Percentiles rank a stretch among this genome's conserved stretches.
phyloP scores from a whole-genome alignment of 2,113 vertebrate genomes.

The Spea bombifrons region DNA sequence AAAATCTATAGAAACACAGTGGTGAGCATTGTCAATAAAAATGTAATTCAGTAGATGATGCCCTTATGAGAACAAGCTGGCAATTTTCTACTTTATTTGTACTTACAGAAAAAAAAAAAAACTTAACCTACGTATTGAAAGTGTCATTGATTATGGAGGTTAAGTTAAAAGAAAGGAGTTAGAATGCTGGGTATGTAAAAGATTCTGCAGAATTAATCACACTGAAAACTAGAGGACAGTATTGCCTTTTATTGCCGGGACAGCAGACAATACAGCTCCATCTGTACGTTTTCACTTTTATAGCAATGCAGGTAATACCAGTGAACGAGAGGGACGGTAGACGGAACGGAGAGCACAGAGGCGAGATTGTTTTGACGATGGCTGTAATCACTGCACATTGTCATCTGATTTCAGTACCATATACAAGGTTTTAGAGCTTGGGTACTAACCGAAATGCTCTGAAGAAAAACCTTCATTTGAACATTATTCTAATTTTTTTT shows the following conservation, averaged over 20 bases:
- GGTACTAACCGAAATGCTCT: background rate
- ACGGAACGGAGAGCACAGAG: constrained; percentile 13
- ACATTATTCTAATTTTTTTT: no score
- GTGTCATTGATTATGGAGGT: constrained; percentile 7
- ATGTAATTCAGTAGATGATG: constrained; percentile 36
- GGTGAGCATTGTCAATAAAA: constrained; percentile 25
- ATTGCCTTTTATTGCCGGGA: background rate
- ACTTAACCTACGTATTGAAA: background rate
- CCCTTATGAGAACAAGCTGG: constrained; percentile 4
- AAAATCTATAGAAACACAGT: constrained; percentile 34
- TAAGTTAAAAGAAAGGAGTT: no score
- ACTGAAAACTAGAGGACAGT: background rate
- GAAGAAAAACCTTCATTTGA: constrained; percentile 23
- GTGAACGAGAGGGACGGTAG: constrained; percentile 23
- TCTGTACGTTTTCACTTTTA: constrained; percentile 20
- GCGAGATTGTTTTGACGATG: constrained; percentile 15
- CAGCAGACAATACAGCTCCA: background rate
- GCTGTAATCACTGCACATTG: constrained; percentile 17
- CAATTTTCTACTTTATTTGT: constrained; percentile 14
- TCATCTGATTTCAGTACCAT: constrained; percentile 12
- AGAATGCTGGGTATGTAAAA: constrained; percentile 24
- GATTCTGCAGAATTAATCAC: constrained; percentile 18
- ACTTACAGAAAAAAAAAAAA: constrained; percentile 2
- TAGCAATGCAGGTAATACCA: constrained; percentile 34
- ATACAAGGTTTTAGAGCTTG: background rate